A percentile compares a stretch with the other conserved stretches of the same genome.
phyloP scores from a whole-genome alignment of 1,140 invertebrate species.

The Drosophila quadrilineata region DNA sequence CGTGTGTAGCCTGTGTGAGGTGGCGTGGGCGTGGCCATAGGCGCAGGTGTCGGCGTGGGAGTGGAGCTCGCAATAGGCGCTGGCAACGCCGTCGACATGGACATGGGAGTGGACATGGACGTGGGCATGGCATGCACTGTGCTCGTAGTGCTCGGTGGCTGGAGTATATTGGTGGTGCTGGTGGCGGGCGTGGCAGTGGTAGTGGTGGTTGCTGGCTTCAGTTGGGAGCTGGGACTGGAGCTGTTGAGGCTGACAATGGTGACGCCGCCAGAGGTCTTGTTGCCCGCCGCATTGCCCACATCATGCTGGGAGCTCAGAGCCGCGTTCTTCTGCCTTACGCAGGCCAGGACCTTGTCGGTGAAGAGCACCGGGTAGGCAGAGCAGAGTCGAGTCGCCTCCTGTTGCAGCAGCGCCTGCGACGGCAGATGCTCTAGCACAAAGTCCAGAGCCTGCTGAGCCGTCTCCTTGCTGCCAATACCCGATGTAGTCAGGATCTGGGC shows the following conservation, averaged over 20 bases:
- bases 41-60: slow-evolving; percentile 23
- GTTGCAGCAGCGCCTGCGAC: slow-evolving; percentile 86
- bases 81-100: not conserved
- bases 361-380: slow-evolving; percentile 89
- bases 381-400: slow-evolving; percentile 89
- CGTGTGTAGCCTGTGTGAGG: slow-evolving; percentile 83
- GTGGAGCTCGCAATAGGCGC: slow-evolving; percentile 13
- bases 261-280: slow-evolving; percentile 86
- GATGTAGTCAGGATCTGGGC: slow-evolving; percentile 86
- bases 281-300: slow-evolving; percentile 83
- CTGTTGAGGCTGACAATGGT: slow-evolving; percentile 89
- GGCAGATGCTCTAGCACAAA: slow-evolving; percentile 89
- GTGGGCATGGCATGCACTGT: slow-evolving; percentile 1
- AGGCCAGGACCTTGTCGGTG: slow-evolving; percentile 88
- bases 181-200: slow-evolving; percentile 25
- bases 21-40: slow-evolving; percentile 45
- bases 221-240: slow-evolving; percentile 43
- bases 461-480: slow-evolving; percentile 86
- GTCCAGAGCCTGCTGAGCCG: slow-evolving; percentile 89
- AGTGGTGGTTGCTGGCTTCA: slow-evolving; percentile 40
- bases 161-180: slow-evolving; percentile 30
- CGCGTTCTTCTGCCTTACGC: slow-evolving; percentile 86
- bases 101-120: not conserved
- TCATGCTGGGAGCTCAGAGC: slow-evolving; percentile 71
- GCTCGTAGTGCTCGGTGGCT: slow-evolving; percentile 6